A percentile compares a stretch with the other conserved stretches of the same genome.
These are phyloP conservation scores for Heterotis niloticus DNA, from an alignment of 2,113 vertebrate genomes.

Conservation along the genomic window DNA sequence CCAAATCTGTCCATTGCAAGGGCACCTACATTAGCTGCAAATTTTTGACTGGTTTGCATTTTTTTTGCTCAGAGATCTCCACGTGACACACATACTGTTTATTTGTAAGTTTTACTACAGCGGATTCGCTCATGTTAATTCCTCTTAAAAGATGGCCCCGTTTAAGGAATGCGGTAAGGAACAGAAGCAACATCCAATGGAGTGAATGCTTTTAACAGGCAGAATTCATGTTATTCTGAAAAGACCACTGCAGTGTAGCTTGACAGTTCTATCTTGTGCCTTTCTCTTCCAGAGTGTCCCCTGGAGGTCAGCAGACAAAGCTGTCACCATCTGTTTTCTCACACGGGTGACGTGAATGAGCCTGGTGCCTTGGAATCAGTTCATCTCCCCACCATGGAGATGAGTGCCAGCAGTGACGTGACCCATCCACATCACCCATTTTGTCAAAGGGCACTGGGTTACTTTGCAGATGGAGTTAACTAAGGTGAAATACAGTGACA, in stretches of 20 bases:
- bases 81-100: neutral
- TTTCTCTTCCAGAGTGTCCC: neutral
- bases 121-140: too few relatives aligned
- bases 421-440: neutral
- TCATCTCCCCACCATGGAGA: neutral
- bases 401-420: neutral
- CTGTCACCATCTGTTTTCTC: too few relatives aligned
- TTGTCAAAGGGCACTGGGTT: too few relatives aligned
- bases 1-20: neutral
- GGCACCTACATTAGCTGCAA: neutral
- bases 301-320: neutral
- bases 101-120: too few relatives aligned
- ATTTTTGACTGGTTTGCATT: neutral
- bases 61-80: neutral
- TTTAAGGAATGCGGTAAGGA: too few relatives aligned
- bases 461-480: too few relatives aligned
- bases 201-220: too few relatives aligned
- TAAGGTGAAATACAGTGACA: too few relatives aligned
- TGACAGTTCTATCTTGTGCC: neutral
- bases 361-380: neutral
- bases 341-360: neutral
- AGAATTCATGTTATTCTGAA: neutral
- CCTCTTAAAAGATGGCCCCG: too few relatives aligned
- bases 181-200: too few relatives aligned
- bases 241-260: neutral